phyloP scores from a whole-genome alignment of 2,797 vertebrate genomes.

The Epinephelus coioides region DNA sequence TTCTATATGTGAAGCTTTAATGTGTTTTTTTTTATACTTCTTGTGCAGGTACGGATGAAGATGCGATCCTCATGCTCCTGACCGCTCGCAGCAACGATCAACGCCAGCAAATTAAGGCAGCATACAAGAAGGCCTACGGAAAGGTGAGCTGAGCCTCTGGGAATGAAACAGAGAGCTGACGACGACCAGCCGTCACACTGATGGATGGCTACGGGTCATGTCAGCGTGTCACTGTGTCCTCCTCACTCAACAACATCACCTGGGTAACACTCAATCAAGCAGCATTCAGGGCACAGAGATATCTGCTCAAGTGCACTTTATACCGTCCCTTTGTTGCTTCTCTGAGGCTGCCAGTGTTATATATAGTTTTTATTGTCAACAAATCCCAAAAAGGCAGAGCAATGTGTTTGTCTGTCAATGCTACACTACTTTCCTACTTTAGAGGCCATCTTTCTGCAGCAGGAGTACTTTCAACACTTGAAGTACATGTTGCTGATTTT shows the following conservation, averaged over 20 bases:
- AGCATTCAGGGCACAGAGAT: neutral
- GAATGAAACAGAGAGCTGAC: constrained; percentile 20
- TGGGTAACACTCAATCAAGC: neutral
- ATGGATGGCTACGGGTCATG: constrained; percentile 22
- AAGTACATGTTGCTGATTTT: no score
- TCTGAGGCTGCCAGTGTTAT: neutral
- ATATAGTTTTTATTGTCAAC: neutral
- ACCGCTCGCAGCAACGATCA: constrained; percentile 91
- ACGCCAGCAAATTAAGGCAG: constrained; percentile 91
- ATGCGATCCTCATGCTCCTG: constrained; percentile 90
- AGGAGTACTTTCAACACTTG: no score
- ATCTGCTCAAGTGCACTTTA: neutral
- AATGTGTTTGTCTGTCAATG: neutral
- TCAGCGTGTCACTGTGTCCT: neutral
- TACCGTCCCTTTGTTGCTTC: neutral
- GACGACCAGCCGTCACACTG: constrained; percentile 16
- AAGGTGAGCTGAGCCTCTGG: constrained; percentile 85
- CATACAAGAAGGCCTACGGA: constrained; percentile 93
- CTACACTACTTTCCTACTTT: no score
- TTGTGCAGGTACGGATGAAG: constrained; percentile 94
- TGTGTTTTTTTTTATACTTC: constrained; percentile 5
- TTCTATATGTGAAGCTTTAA: neutral
- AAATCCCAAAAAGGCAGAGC: neutral
- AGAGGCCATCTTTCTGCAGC: no score
- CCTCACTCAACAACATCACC: neutral